Base-by-base conservation (phyloP, 2,888 invertebrate genomes). In the Himalopsyche japonica region DNA sequence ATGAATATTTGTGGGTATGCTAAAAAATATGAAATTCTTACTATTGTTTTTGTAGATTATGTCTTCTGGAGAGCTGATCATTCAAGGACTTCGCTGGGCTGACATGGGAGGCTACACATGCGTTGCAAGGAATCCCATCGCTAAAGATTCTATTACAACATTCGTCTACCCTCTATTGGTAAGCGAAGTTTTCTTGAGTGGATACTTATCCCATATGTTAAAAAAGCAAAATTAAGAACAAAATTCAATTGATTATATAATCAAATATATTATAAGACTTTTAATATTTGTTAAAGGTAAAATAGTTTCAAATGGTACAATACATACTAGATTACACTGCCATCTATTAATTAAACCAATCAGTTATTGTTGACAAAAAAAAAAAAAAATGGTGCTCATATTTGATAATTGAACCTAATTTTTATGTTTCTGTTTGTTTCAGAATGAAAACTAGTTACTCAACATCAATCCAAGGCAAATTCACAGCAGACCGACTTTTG, bases 61-160 rank as follows among this genome's bases (percentile, higher is more conserved):
- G 85, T 93, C 94, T 4, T 95, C 94, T 88, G 98, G 98, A 0
- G 96, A 96, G 88, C 91, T 98, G 34, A 89, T 96, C 64, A 96
- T 98, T 87, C 91, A 92, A 27, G 91, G 93, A 15, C 91, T 97
- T 8, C 91, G 91, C 70, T 98, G 96, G 96, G 90, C 92, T 12
- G 96, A 97, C 88, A 97, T 97, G 97, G 98, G 97, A 6, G 92
- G 93, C 27, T 97, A 95, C 90, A 95, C 93, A 0, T 98, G 98
- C 89, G 91, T 94, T 18, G 96, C 95, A 0, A 93, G 94, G 87
- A 96, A 95, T 88, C 89, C 91, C 20, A 90, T 93, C 20, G 95
- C 95, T 5, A 93, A 93, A 86, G 95, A 95, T 87, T 89, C 92
- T 0, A 92, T 91, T 5, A 91, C 92, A 24, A 95, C 96, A 8